These are phyloP conservation scores for Nannoperca obscura DNA, from an alignment of 2,797 vertebrate species.

Conservation along the genomic window DNA sequence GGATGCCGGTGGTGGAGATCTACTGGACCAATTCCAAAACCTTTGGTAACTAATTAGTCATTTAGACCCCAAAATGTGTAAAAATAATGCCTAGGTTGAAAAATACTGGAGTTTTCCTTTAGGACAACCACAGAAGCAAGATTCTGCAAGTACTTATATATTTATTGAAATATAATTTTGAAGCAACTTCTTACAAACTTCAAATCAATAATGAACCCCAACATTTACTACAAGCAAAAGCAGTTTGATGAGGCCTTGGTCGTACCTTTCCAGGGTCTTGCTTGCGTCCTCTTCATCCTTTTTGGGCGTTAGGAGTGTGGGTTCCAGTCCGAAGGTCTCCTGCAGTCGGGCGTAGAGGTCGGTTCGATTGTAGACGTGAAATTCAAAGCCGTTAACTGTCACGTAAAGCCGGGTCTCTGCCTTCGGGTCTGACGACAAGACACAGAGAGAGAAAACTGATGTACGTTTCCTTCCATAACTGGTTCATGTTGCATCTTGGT, in stretches of 20 bases:
- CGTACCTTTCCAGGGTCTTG: constrained; percentile 90
- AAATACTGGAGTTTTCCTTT: no score
- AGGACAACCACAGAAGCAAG: background rate
- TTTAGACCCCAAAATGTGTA: no score
- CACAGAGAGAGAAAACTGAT: background rate
- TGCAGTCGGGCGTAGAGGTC: constrained; percentile 94
- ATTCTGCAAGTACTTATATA: background rate
- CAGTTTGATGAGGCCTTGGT: background rate
- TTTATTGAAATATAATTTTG: background rate
- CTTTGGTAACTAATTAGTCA: no score
- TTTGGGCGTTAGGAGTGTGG: constrained; percentile 90
- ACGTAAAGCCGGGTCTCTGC: constrained; percentile 97
- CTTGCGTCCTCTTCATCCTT: constrained; percentile 90
- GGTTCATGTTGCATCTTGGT: background rate
- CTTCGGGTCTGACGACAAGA: constrained; percentile 90
- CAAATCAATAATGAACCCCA: background rate
- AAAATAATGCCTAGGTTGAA: no score
- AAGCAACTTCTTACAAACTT: background rate
- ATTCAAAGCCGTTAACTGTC: constrained; percentile 98
- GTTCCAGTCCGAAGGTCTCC: constrained; percentile 96
- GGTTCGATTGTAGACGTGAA: constrained; percentile 98
- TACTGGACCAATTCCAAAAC: no score
- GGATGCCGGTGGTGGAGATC: no score
- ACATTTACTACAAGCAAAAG: background rate
- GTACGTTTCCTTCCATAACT: background rate